phyloP scores from a whole-genome alignment of 1,140 invertebrate genomes.

The Bombyx mandarina region DNA sequence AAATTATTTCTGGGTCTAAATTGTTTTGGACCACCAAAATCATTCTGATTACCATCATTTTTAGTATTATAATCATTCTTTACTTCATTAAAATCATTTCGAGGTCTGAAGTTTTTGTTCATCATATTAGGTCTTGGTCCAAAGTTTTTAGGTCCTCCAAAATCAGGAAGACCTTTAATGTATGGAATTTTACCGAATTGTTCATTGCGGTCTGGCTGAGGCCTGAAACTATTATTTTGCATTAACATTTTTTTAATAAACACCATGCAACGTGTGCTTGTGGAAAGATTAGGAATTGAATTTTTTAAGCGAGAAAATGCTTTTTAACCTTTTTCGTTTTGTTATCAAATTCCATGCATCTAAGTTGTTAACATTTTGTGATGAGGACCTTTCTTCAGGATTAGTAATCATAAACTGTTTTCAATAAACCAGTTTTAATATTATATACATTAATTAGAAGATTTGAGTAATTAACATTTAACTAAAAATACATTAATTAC shows the following conservation, averaged over 20 bases:
- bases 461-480: no score
- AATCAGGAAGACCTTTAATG: slow-evolving; percentile 58
- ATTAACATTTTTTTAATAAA: no score
- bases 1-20: slow-evolving; percentile 71
- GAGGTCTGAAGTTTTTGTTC: slow-evolving; percentile 60
- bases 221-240: slow-evolving; percentile 58
- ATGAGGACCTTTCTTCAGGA: no score
- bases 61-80: slow-evolving; percentile 72
- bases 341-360: no score
- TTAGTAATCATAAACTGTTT: no score
- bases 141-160: slow-evolving; percentile 69
- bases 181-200: slow-evolving; percentile 73
- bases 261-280: not conserved
- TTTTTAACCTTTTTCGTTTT: no score
- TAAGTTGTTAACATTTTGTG: no score
- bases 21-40: slow-evolving; percentile 65
- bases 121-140: slow-evolving; percentile 60
- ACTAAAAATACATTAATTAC: no score
- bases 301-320: no score
- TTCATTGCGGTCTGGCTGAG: slow-evolving; percentile 73
- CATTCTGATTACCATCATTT: slow-evolving; percentile 45
- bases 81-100: slow-evolving; percentile 66
- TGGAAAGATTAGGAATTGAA: not conserved
- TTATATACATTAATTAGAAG: no score
- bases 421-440: no score